phyloP scores from a whole-genome alignment of 2,797 vertebrate genomes.

The Molossus alvarezi region DNA sequence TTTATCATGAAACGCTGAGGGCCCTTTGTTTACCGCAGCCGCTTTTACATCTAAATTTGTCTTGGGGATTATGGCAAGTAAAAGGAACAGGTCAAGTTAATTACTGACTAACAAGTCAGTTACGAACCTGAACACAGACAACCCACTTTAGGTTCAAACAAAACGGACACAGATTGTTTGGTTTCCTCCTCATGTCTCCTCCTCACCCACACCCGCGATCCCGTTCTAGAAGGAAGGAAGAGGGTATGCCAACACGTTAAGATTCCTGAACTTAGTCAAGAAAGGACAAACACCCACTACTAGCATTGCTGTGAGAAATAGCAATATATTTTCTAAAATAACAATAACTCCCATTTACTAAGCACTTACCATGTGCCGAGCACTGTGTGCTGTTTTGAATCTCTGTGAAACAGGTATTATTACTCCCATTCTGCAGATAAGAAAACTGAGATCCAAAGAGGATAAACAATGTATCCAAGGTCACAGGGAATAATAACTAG shows the following conservation, averaged over 20 bases:
- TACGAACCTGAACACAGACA: neutral
- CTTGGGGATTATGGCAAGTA: neutral
- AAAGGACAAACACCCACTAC: neutral
- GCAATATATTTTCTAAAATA: neutral
- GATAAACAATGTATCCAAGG: neutral
- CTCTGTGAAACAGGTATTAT: neutral
- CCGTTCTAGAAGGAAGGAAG: neutral
- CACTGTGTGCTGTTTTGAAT: neutral
- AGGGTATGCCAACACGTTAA: neutral
- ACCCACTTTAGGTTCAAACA: neutral
- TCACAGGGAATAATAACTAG: neutral
- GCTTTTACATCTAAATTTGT: neutral
- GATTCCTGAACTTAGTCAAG: neutral
- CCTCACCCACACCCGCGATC: neutral
- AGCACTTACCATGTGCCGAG: neutral
- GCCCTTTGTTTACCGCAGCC: neutral
- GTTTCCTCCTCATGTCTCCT: neutral
- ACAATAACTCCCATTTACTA: neutral
- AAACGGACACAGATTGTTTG: neutral
- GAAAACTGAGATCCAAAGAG: slow-evolving; percentile 18
- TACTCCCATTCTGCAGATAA: neutral
- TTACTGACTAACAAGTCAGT: neutral
- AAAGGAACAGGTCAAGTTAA: neutral
- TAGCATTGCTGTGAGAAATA: neutral
- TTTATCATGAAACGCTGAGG: neutral